Percentiles rank a stretch among this genome's conserved stretches.
phyloP scores from a whole-genome alignment of 2,888 invertebrate genomes.

The Thymelicus acteon region DNA sequence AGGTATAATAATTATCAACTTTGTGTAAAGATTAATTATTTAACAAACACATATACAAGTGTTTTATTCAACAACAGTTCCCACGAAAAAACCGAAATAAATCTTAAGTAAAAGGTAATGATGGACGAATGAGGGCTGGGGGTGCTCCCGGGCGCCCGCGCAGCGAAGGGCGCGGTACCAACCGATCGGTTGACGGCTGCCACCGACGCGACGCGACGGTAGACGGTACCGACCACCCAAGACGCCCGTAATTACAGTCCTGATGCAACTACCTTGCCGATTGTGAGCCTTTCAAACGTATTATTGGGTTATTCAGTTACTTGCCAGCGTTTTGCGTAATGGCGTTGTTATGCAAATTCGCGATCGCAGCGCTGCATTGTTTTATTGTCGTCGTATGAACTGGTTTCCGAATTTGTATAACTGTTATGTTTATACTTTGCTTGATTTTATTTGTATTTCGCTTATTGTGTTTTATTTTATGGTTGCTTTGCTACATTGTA shows the following conservation, averaged over 20 bases:
- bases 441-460: background rate
- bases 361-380: constrained; percentile 18
- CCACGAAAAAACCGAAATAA: constrained; percentile 7
- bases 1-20: too few relatives aligned
- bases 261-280: constrained; percentile 57
- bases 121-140: constrained; percentile 58
- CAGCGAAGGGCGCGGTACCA: constrained; percentile 73
- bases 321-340: constrained; percentile 33
- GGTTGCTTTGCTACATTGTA: too few relatives aligned
- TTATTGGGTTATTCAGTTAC: constrained; percentile 39
- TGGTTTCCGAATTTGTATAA: constrained; percentile 29
- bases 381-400: constrained; percentile 12
- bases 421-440: constrained; percentile 5
- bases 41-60: too few relatives aligned
- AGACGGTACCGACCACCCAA: constrained; percentile 70
- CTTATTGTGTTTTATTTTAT: too few relatives aligned
- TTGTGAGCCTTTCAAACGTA: constrained; percentile 46
- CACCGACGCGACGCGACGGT: constrained; percentile 52
- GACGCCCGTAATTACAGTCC: constrained; percentile 53
- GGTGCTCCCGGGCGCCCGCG: constrained; percentile 57
- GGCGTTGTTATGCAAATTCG: constrained; percentile 36
- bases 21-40: too few relatives aligned
- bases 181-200: constrained; percentile 78
- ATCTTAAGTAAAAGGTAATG: constrained; percentile 41
- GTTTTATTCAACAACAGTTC: too few relatives aligned